Conservation (phyloP, 2,888 invertebrate genomes). For the Mythimna vitellina region DNA sequence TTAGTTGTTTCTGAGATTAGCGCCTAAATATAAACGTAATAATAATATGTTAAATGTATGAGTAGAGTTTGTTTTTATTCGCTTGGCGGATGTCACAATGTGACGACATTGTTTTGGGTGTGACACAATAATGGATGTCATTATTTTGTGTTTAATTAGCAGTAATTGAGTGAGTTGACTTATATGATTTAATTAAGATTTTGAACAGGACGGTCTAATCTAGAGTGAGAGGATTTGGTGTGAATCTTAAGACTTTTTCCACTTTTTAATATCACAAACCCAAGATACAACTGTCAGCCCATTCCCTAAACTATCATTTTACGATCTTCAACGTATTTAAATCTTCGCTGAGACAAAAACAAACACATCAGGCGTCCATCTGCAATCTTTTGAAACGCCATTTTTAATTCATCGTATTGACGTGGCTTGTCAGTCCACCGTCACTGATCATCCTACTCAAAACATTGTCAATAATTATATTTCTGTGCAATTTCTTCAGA, state of each 20-base stretch:
- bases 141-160: not conserved
- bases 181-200: not conserved
- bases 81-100: constrained; percentile 1
- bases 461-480: constrained; percentile 39
- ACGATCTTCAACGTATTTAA: constrained; percentile 1
- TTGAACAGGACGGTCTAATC: no score
- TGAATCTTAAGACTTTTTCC: not conserved
- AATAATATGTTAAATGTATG: constrained; percentile 36
- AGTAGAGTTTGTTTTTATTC: constrained; percentile 26
- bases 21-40: constrained; percentile 53
- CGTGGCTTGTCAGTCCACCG: constrained; percentile 31
- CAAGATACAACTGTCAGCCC: not conserved
- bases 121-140: not conserved
- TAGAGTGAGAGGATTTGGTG: not conserved
- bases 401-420: constrained; percentile 39
- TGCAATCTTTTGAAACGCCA: constrained; percentile 23
- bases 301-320: constrained; percentile 5
- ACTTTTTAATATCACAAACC: not conserved
- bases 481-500: constrained; percentile 9
- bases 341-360: constrained; percentile 1
- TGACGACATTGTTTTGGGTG: not conserved
- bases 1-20: constrained; percentile 59
- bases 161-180: not conserved
- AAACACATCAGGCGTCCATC: constrained; percentile 15
- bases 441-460: constrained; percentile 34